Evolutionary conservation across 2,797 vertebrate genomes (phyloP), one percentile per base, ranked within the genome.

Genomic region (Notoglanidium macrostoma): DNA sequence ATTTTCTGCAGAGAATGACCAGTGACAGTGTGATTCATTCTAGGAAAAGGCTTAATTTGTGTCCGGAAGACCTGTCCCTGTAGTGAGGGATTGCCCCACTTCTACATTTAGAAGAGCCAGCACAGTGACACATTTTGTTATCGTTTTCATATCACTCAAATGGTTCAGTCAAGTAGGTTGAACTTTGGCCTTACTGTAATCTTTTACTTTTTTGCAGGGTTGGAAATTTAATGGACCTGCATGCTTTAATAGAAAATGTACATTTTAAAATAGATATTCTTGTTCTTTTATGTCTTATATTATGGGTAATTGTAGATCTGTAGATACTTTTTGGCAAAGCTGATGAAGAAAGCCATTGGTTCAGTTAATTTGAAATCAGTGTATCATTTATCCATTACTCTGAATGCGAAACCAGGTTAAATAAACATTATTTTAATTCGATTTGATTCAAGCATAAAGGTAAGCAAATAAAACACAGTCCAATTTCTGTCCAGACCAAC

Each of bases 1-100:
- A 78, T 78, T 84, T 87, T 86, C n/a, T 51, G 35, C 55, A 55
- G 79, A 77, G 44, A 77, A 88, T 83, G 88, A 86, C 88, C 85
- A 86, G 85, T 63, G 88, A 86, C 85, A 79, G 63, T 86, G 54
- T 88, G 85, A 86, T 86, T 84, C 55, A 84, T 88, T 84, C 55
- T 67, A 86, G 78, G 85, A 88, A 86, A 86, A 86, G 84, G 61
- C 46, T 73, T 83, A 29, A 78, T 88, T 84, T 88, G 88, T 78
- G 80, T 78, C 80, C 63, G 88, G 80, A 88, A 86, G 85, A 61
- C 80, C 82, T 82, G 85, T 84, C 29, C 80, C 46, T 78, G 61
- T 55, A 88, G 54, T 59, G 65, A 78, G 54, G 51, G 84, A 88
- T 88, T 78, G 32, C 59, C 32, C 15, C 14, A 70, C n/a, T 23